Conservation (phyloP, 2,888 invertebrate genomes). For the Melanophora roralis region DNA sequence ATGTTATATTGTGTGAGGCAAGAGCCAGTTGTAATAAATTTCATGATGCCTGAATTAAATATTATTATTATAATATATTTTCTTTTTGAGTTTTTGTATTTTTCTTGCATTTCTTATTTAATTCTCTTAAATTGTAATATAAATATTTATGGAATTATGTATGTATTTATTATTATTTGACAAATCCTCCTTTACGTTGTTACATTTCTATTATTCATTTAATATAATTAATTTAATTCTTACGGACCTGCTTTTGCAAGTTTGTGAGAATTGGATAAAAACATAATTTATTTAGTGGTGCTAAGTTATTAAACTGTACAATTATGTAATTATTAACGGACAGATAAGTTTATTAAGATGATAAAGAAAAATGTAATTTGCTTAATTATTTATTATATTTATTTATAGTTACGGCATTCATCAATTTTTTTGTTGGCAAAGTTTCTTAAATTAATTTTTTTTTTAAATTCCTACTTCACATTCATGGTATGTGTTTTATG, state of each 20-base stretch:
- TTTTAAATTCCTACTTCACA: no score
- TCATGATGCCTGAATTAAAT: slow-evolving; percentile 4
- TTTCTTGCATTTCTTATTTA: neutral
- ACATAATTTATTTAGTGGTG: neutral
- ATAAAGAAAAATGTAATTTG: no score
- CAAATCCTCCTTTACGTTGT: slow-evolving; percentile 2
- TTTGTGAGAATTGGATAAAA: neutral
- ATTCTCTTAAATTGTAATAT: slow-evolving; percentile 16
- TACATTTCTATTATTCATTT: neutral
- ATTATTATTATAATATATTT: slow-evolving; percentile 14
- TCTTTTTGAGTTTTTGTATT: neutral
- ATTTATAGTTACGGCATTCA: no score
- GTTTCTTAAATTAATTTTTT: no score
- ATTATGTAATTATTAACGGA: neutral
- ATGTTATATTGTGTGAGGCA: no score
- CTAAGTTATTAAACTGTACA: slow-evolving; percentile 12
- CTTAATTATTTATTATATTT: no score
- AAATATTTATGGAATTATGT: slow-evolving; percentile 20
- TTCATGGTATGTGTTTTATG: no score
- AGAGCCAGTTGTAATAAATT: slow-evolving; percentile 3
- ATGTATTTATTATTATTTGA: no score
- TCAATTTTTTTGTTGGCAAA: no score
- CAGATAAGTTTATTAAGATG: neutral
- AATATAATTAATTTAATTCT: slow-evolving; percentile 3
- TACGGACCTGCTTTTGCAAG: neutral